phyloP scores from a whole-genome alignment of 2,797 vertebrate genomes.

The Pangasius djambal region DNA sequence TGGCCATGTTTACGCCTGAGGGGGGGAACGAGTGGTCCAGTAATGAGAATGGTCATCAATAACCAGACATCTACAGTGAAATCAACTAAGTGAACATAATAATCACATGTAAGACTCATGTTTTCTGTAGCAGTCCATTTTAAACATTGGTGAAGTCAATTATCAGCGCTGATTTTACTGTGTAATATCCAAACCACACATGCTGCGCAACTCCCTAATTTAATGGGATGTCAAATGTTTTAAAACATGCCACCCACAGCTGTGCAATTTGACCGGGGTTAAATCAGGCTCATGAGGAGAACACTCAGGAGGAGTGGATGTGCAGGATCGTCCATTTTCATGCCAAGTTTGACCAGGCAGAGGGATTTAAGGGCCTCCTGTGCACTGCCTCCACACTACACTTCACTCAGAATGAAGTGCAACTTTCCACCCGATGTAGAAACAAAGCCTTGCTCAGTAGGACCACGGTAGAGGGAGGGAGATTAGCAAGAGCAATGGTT shows the following conservation, averaged over 20 bases:
- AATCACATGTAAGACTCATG: background rate
- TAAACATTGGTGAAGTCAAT: constrained; percentile 7
- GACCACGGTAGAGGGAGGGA: background rate
- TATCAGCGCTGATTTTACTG: constrained; percentile 15
- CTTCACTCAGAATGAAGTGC: constrained; percentile 57
- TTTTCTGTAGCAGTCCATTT: background rate
- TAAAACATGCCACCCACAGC: constrained; percentile 30
- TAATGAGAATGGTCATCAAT: constrained; percentile 15
- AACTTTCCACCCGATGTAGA: constrained; percentile 53
- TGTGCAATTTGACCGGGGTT: constrained; percentile 2
- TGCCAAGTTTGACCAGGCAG: constrained; percentile 49
- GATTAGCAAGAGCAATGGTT: constrained; percentile 46
- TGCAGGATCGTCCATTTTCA: constrained; percentile 30
- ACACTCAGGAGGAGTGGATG: constrained; percentile 15
- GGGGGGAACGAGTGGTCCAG: background rate
- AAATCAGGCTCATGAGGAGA: constrained; percentile 28
- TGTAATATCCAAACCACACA: background rate
- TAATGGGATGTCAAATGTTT: background rate
- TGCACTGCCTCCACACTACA: constrained; percentile 49
- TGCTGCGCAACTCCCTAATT: constrained; percentile 1
- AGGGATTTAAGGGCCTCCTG: constrained; percentile 52
- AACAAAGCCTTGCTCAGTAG: constrained; percentile 55
- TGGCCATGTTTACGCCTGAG: constrained; percentile 25
- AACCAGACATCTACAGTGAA: background rate
- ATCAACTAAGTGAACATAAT: background rate